Percentiles rank a stretch among this genome's conserved stretches.
Conservation (phyloP, 2,113 vertebrate genomes). For the Isichthys henryi region DNA sequence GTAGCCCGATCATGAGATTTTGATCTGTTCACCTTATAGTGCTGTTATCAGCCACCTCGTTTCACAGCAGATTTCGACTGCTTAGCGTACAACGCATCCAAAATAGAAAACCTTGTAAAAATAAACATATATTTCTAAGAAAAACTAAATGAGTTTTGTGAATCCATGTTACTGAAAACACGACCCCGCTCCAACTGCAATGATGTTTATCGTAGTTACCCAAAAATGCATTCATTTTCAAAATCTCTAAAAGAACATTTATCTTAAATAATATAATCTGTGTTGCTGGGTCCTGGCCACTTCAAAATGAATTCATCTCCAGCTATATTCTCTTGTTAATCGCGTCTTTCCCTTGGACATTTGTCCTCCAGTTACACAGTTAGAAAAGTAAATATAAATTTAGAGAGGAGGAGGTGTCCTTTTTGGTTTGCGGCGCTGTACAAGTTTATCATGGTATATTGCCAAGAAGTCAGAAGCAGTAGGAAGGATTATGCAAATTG, state of each 20-base stretch:
- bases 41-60: background rate
- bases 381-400: slow-evolving; percentile 25
- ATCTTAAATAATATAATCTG: background rate
- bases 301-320: slow-evolving; percentile 9
- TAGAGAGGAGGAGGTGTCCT: slow-evolving; percentile 3
- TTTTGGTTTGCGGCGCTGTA: slow-evolving; percentile 2
- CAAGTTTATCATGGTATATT: slow-evolving; percentile 19
- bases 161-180: background rate
- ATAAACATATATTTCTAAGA: background rate
- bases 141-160: background rate
- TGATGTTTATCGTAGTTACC: background rate
- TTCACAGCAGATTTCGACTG: background rate
- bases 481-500: slow-evolving; percentile 37
- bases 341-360: slow-evolving; percentile 8
- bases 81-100: background rate
- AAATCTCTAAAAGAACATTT: background rate
- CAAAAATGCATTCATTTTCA: background rate
- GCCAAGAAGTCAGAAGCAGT: slow-evolving; percentile 19
- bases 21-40: background rate
- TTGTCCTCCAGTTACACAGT: slow-evolving; percentile 5
- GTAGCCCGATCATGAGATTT: background rate
- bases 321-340: slow-evolving; percentile 13
- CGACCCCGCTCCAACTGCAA: no score
- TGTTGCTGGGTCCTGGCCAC: background rate
- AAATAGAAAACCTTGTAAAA: background rate